Base-by-base conservation (phyloP, 2,888 invertebrate species). In the Zele albiditarsus region DNA sequence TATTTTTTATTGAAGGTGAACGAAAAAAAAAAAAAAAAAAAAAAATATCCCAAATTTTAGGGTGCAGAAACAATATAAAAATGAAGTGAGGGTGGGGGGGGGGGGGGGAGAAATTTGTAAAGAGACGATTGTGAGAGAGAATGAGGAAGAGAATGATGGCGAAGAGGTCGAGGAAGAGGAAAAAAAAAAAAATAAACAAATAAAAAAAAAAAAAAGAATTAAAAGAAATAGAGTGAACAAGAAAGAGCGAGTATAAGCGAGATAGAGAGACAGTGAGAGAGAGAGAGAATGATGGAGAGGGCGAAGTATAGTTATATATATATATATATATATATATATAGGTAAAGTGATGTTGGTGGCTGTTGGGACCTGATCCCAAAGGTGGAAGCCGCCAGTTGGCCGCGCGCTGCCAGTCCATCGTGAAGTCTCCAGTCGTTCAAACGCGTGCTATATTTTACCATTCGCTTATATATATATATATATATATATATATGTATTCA, bases 341-440 rank as follows among this genome's bases (percentile, higher is more conserved):
- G 73, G 73, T 71, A 71, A 67, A 53, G 53, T 53, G 60, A 68
- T 62, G 80, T 80, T 84, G 85, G 87, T 85, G 87, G 87, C 86
- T 86, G 86, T 85, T 85, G 88, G 85, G 87, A 87, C 87, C 85
- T 83, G 89, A 87, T 88, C 87, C 86, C 84, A 89, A 89, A 89
- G 88, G 87, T 86, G 87, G 89, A 77, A 78, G 80, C 77, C 78
- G 79, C 77, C 78, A 77, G 80, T 77, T 77, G 77, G 79, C 74
- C 75, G 76, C 81, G 82, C 81, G 83, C 85, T 86, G 84, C 87
- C 89, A 89, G 89, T 89, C 88, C 89, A 88, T 88, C 88, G 88
- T 86, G 86, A 86, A 86, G 85, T 88, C 87, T 88, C 87, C 85
- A 87, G 86, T 86, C 87, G 87, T 86, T 82, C 87, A 86, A 87